These are phyloP conservation scores for Sebastes dallii DNA, from an alignment of 2,797 vertebrate species.

Conservation along the genomic window DNA sequence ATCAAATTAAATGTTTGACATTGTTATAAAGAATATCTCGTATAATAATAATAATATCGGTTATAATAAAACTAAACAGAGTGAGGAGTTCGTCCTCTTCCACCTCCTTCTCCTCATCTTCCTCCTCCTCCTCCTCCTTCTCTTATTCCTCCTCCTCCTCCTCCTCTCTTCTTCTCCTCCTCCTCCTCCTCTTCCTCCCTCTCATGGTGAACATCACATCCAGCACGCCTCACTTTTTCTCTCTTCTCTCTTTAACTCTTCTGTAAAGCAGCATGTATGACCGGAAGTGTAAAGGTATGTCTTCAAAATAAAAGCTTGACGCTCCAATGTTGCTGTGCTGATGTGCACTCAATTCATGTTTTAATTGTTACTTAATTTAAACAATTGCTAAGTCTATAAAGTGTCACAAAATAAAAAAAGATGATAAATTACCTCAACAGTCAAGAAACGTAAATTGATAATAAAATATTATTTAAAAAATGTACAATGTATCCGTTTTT, in stretches of 20 bases:
- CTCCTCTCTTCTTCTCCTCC: not conserved
- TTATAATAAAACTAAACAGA: not conserved
- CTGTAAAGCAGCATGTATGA: not conserved
- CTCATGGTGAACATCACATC: constrained; percentile 70
- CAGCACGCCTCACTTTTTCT: constrained; percentile 79
- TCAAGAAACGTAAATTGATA: not conserved
- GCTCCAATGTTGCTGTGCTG: too few relatives aligned
- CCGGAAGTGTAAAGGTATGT: not conserved
- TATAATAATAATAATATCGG: not conserved
- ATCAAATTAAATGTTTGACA: not conserved
- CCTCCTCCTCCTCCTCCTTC: too few relatives aligned
- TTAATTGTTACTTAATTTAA: not conserved
- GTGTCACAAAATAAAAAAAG: not conserved
- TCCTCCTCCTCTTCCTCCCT: not conserved
- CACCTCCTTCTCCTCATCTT: too few relatives aligned
- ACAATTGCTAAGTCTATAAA: not conserved
- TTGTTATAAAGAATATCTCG: not conserved
- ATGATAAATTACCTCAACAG: not conserved
- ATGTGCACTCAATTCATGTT: not conserved
- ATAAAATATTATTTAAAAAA: not conserved
- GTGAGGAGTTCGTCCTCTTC: not conserved
- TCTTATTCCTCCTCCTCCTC: fast-evolving
- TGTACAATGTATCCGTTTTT: not conserved
- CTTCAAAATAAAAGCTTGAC: constrained; percentile 39
- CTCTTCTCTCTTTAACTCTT: not conserved